Percentiles rank a stretch among this genome's conserved stretches.
phyloP scores from a whole-genome alignment of 2,888 invertebrate genomes.

The Tinea semifulvella region DNA sequence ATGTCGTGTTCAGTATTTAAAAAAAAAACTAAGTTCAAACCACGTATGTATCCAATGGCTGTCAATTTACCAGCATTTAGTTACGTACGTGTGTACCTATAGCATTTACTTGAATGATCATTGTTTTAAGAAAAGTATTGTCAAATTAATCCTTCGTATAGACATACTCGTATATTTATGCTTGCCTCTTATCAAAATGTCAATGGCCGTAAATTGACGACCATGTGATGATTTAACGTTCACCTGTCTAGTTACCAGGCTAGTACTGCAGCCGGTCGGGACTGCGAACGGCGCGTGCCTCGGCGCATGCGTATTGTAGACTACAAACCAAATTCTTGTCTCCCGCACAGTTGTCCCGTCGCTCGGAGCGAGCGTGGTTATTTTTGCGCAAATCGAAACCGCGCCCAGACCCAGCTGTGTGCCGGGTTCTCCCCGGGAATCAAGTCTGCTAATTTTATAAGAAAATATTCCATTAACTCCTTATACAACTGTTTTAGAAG shows the following conservation, averaged over 20 bases:
- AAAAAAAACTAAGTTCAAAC: too few relatives aligned
- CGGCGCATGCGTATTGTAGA: slow-evolving; percentile 47
- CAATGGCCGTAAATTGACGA: not conserved
- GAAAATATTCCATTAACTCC: too few relatives aligned
- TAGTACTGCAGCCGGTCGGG: slow-evolving; percentile 37
- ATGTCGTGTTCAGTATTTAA: too few relatives aligned
- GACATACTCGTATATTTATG: too few relatives aligned
- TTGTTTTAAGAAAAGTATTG: too few relatives aligned
- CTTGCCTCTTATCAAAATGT: not conserved
- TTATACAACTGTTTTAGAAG: too few relatives aligned
- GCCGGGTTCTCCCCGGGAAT: slow-evolving; percentile 64
- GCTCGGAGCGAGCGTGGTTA: slow-evolving; percentile 41
- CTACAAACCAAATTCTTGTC: slow-evolving; percentile 50
- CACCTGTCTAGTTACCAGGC: slow-evolving; percentile 3
- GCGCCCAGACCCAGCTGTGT: slow-evolving; percentile 69
- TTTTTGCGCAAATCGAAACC: slow-evolving; percentile 31
- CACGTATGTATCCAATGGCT: too few relatives aligned
- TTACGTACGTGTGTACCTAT: too few relatives aligned
- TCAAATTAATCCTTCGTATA: too few relatives aligned
- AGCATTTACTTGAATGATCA: too few relatives aligned
- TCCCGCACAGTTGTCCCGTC: slow-evolving; percentile 52
- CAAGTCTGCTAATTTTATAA: too few relatives aligned
- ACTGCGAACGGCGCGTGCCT: slow-evolving; percentile 24
- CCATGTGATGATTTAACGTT: not conserved
- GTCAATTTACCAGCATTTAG: too few relatives aligned